phyloP scores from a whole-genome alignment of 2,113 vertebrate species.

The Coptodon bakossiorum region DNA sequence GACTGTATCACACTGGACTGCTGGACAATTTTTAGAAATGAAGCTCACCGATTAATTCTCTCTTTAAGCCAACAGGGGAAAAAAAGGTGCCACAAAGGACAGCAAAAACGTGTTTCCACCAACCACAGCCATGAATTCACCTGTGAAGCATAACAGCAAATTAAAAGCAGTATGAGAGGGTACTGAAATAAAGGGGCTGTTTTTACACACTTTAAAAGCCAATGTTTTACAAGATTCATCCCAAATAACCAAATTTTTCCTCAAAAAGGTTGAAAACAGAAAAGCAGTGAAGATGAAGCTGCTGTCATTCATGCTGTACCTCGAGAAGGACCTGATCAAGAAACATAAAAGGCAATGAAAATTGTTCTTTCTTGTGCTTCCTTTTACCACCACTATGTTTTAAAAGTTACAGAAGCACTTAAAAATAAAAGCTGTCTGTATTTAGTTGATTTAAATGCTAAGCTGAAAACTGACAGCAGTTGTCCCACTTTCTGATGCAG shows the following conservation, averaged over 20 bases:
- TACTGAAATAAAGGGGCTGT: background rate
- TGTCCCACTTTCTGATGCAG: background rate
- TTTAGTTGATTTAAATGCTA: background rate
- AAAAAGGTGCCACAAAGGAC: background rate
- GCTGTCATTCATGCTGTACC: background rate
- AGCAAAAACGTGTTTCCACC: background rate
- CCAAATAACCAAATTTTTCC: accelerated
- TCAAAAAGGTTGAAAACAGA: background rate
- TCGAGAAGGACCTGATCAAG: background rate
- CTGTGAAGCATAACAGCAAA: background rate
- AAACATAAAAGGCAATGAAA: background rate
- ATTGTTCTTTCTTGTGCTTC: background rate
- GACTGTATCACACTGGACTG: background rate
- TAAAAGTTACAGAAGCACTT: background rate
- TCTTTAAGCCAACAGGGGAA: accelerated
- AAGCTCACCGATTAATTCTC: background rate
- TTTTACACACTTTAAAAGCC: background rate
- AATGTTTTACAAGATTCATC: background rate
- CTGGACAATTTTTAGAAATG: background rate
- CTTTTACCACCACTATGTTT: background rate
- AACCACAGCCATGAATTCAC: background rate
- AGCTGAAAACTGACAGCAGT: background rate
- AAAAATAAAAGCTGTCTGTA: background rate
- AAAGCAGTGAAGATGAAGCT: background rate
- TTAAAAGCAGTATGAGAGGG: background rate